Evolutionary conservation across 30 jellyfish, hydroid and myxozoan species (phyloP), one percentile per base, ranked within the genome.

Genomic region (Aurelia sp.): DNA sequence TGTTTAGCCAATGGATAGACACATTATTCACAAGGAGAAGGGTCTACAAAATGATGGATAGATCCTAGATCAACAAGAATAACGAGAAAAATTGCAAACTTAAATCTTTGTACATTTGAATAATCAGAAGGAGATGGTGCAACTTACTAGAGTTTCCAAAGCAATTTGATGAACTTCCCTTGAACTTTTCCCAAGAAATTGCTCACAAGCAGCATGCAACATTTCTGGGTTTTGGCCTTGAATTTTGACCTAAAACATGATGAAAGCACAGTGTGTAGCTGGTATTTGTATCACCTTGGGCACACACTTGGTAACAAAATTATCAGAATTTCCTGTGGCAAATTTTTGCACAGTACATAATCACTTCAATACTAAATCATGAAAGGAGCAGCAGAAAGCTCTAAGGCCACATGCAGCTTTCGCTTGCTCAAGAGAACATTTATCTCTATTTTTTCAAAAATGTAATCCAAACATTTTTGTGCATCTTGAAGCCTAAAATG

Each of bases 141-240:
- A 62, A 70, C 97, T 38, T 48, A 92, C 98, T 88, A 92, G 82
- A 1, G 98, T 92, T 81, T 92, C 98, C 81, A 92, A 73, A 0
- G 98, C 98, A 75, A 92, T 84, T 60, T 87, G 88, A 30, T 89
- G 91, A 44, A 92, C 90, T 67, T 92, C 95, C 20, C 80, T 38
- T 63, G 89, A 55, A 33, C 84, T 55, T 59, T 92, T 92, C 1
- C 98, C 98, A 73, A 92, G 95, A 80, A 92, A 92, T 78, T 92
- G 98, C 67, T 92, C 97, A 68, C 98, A 92, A 5, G 98, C 98
- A 68, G 90, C 95, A 44, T 65, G 95, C 75, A 92, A 81, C 98
- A 92, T 92, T n/a, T 86, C 97, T 44, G 41, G 82, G 38, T 92
- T 87, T 63, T 82, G 94, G 59, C 97, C 95, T 62, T 92, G 98